These are phyloP conservation scores for Omphaloscelis lunosa DNA, from an alignment of 2,888 invertebrate species.

Conservation along the genomic window DNA sequence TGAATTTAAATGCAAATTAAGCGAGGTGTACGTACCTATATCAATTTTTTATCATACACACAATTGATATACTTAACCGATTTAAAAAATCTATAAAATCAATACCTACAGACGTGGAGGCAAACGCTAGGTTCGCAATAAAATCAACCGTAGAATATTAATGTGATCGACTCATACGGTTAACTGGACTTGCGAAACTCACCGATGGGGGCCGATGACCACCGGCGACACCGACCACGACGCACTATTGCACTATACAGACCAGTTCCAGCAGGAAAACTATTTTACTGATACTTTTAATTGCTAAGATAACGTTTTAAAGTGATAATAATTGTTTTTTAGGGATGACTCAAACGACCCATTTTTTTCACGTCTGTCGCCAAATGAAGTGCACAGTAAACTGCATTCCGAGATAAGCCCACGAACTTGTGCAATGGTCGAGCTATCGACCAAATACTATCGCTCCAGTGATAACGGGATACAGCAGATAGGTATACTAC, in stretches of 20 bases:
- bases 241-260: conserved; percentile 72
- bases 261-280: conserved; percentile 74
- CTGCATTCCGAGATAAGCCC: conserved; percentile 85
- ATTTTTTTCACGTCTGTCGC: conserved; percentile 78
- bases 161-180: conserved; percentile 86
- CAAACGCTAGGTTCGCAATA: conserved; percentile 84
- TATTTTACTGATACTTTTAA: conserved; percentile 71
- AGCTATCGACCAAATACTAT: conserved; percentile 82
- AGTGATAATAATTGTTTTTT: conserved; percentile 38
- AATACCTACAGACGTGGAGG: conserved; percentile 68
- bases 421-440: conserved; percentile 80
- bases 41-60: conserved; percentile 18
- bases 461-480: conserved; percentile 84
- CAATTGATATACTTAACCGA: conserved; percentile 33
- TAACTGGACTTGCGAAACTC: conserved; percentile 90
- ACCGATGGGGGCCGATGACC: conserved; percentile 89
- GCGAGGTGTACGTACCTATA: conserved; percentile 24
- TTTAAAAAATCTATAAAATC: conserved; percentile 51
- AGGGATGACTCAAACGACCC: conserved; percentile 62
- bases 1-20: conserved; percentile 62
- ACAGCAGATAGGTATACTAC: conserved; percentile 76
- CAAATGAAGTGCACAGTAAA: conserved; percentile 79
- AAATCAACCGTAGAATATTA: conserved; percentile 87
- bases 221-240: conserved; percentile 77
- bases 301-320: conserved; percentile 60